Percentiles rank a stretch among this genome's conserved stretches.
phyloP scores from a whole-genome alignment of 2,797 vertebrate genomes.

The Melanotaenia maccullochi region DNA sequence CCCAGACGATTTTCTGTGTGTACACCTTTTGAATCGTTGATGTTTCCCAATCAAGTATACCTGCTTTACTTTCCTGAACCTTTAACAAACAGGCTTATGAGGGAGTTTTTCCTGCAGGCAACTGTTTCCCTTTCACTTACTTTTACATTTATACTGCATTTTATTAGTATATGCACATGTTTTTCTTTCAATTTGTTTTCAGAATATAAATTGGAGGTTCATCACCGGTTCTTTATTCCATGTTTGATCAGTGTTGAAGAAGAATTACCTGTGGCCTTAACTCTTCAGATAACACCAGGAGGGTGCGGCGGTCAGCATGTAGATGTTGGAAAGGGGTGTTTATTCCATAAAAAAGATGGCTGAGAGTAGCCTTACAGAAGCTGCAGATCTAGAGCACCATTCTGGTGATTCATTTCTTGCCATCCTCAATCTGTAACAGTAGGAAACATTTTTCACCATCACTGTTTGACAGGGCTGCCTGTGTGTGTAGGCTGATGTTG shows the following conservation, averaged over 20 bases:
- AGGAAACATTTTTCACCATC: constrained; percentile 43
- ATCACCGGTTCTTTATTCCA: neutral
- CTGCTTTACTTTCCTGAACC: neutral
- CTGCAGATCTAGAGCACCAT: constrained; percentile 34
- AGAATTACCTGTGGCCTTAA: constrained; percentile 31
- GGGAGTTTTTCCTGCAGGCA: neutral
- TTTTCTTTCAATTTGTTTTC: too few species aligned
- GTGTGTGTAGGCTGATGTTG: constrained; percentile 47
- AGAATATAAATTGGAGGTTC: neutral
- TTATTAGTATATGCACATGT: too few species aligned
- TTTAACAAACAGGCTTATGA: neutral
- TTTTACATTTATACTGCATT: too few species aligned
- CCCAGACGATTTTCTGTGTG: neutral
- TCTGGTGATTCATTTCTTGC: constrained; percentile 52
- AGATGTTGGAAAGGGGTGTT: neutral
- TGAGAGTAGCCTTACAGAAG: constrained; percentile 35
- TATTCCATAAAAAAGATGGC: constrained; percentile 38
- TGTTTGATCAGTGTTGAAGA: neutral
- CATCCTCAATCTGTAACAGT: constrained; percentile 45
- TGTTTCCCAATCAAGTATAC: neutral
- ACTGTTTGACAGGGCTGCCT: constrained; percentile 33
- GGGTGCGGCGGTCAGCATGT: constrained; percentile 6
- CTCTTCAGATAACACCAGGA: constrained; percentile 17
- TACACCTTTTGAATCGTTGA: neutral
- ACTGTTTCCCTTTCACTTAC: neutral